Conservation (phyloP, 2,888 invertebrate genomes). For the Eristalinus sepulchralis region DNA sequence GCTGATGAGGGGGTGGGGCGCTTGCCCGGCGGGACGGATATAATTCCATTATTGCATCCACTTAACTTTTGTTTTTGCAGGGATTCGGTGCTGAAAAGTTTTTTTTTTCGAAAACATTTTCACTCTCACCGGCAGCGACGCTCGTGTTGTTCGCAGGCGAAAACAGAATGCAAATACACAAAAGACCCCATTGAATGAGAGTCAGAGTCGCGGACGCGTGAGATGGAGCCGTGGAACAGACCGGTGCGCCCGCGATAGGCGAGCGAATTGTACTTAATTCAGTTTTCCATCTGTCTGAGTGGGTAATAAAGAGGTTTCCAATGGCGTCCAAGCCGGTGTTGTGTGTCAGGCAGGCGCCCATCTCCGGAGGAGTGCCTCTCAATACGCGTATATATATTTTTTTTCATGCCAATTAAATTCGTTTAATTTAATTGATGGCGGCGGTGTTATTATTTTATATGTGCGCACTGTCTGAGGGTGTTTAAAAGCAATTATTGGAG, state of each 20-base stretch:
- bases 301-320: conserved; percentile 69
- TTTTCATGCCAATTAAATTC: conserved; percentile 67
- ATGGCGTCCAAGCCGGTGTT: conserved; percentile 33
- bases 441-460: conserved; percentile 49
- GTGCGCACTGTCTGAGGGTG: conserved; percentile 33
- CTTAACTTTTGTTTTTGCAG: conserved; percentile 51
- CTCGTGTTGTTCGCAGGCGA: conserved; percentile 11
- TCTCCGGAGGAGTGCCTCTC: conserved; percentile 14
- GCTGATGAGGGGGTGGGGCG: conserved; percentile 31
- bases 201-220: neutral
- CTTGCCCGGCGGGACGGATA: conserved; percentile 16
- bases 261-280: conserved; percentile 58
- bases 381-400: neutral
- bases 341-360: neutral
- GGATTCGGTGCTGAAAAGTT: conserved; percentile 34
- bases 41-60: conserved; percentile 57
- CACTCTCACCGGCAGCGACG: conserved; percentile 13
- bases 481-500: conserved; percentile 51
- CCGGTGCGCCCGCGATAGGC: conserved; percentile 2
- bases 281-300: conserved; percentile 70
- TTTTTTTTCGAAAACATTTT: conserved; percentile 20
- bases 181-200: conserved; percentile 5
- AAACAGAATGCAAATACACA: conserved; percentile 44
- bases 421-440: conserved; percentile 66
- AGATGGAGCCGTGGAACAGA: neutral